A percentile compares a stretch with the other conserved stretches of the same genome.
These are phyloP conservation scores for Drosophila repletoides DNA, from an alignment of 1,140 invertebrate species.

Conservation along the genomic window DNA sequence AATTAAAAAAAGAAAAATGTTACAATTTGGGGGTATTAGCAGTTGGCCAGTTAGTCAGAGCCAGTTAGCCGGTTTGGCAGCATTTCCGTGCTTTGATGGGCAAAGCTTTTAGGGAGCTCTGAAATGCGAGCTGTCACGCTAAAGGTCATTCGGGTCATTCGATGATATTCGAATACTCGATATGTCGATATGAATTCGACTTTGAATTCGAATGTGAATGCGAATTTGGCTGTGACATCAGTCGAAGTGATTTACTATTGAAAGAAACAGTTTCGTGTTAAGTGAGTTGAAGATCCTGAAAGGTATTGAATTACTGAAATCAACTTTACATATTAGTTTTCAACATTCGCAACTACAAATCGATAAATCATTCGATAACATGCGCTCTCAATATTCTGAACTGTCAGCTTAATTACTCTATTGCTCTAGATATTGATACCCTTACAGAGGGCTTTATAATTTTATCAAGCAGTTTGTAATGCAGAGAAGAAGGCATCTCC, in stretches of 20 bases:
- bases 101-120: slow-evolving; percentile 25
- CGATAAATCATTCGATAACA: slow-evolving; percentile 5
- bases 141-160: slow-evolving; percentile 41
- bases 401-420: too few relatives aligned
- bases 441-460: too few relatives aligned
- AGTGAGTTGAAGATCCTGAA: not conserved
- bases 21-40: slow-evolving; percentile 47
- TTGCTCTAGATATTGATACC: too few relatives aligned
- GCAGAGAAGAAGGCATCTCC: too few relatives aligned
- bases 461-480: too few relatives aligned
- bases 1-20: slow-evolving; percentile 31
- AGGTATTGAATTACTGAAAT: slow-evolving; percentile 9
- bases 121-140: slow-evolving; percentile 3
- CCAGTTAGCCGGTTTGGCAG: slow-evolving; percentile 63
- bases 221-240: slow-evolving; percentile 14
- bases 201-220: not conserved
- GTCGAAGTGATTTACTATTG: slow-evolving; percentile 6
- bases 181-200: too few relatives aligned
- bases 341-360: not conserved
- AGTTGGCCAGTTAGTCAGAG: slow-evolving; percentile 24
- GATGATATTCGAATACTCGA: not conserved
- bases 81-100: slow-evolving; percentile 56
- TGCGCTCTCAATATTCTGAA: too few relatives aligned
- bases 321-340: not conserved
- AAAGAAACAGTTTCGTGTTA: not conserved